Evolutionary conservation across 2,888 invertebrate genomes (phyloP), one percentile per base, ranked within the genome.

Genomic region (Callosobruchus maculatus): DNA sequence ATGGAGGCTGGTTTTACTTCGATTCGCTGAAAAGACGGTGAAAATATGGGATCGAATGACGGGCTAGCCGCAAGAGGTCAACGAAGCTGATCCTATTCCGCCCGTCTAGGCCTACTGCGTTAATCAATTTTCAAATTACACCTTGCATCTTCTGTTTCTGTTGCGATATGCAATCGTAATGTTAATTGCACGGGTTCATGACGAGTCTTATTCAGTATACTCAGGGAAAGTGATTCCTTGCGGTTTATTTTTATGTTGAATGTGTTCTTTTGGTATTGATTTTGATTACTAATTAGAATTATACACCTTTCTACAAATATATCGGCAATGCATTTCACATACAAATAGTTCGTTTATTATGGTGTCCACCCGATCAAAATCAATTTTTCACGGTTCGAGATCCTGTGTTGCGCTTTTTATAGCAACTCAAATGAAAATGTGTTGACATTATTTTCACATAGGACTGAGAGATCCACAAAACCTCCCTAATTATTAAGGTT

Each of bases 91-190:
- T 66, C 30, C 68, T 70, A 70, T 73, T 31, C 67, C 22, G 73
- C 72, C 81, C 22, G 73, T 73, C 81, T 82, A 80, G 81, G 78
- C 77, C 79, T 80, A 80, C 83, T 49, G 13, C 18, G 21, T 20
- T 83, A 85, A 85, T 85, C 85, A 85, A 85, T 85, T 84, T 79
- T 82, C 81, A 84, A 85, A 85, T 85, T 84, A 83, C 80, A 78
- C 77, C 80, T 76, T 78, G 76, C 79, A 79, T 80, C 83, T 81
- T 80, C 79, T 76, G 74, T 79, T 81, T 80, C 80, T 80, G 76
- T 80, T 77, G 73, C 73, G 73, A 74, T 73, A 68, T 68, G 49
- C 13, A 49, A 49, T 49, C 13, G 13, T 18, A 18, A 49, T 18
- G 1, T 49, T 49, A 18, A 49, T 1, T 49, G 49, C 49, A 49